Conservation (phyloP, 2,888 invertebrate genomes). For the Rhagonycha lutea region DNA sequence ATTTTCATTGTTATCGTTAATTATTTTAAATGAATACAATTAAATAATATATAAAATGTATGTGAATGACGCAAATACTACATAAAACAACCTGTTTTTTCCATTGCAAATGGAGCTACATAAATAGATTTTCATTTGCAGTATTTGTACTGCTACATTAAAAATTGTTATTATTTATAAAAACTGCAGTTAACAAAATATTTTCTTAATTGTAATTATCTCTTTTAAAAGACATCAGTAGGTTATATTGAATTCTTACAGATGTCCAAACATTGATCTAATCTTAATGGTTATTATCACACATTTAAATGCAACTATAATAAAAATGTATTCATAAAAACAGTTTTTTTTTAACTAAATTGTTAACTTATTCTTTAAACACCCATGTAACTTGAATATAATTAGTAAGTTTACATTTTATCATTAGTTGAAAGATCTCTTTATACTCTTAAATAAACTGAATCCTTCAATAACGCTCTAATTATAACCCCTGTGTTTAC, state of each 20-base stretch:
- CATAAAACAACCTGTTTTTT: not conserved
- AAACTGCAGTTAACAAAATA: too few relatives aligned
- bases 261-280: not conserved
- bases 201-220: not conserved
- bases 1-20: not conserved
- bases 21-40: not conserved
- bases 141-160: too few relatives aligned
- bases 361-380: not conserved
- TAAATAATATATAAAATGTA: not conserved
- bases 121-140: too few relatives aligned
- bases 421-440: conserved; percentile 1
- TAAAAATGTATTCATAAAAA: not conserved
- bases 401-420: not conserved
- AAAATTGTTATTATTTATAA: too few relatives aligned
- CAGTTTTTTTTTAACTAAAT: not conserved
- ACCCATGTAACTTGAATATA: not conserved
- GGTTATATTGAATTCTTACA: not conserved
- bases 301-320: not conserved
- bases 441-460: conserved; percentile 1
- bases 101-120: not conserved
- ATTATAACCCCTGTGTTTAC: not conserved
- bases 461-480: conserved; percentile 1
- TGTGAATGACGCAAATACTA: not conserved
- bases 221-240: not conserved
- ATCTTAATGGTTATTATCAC: not conserved